phyloP scores from a whole-genome alignment of 2,113 vertebrate genomes.

The Rhombomys opimus region DNA sequence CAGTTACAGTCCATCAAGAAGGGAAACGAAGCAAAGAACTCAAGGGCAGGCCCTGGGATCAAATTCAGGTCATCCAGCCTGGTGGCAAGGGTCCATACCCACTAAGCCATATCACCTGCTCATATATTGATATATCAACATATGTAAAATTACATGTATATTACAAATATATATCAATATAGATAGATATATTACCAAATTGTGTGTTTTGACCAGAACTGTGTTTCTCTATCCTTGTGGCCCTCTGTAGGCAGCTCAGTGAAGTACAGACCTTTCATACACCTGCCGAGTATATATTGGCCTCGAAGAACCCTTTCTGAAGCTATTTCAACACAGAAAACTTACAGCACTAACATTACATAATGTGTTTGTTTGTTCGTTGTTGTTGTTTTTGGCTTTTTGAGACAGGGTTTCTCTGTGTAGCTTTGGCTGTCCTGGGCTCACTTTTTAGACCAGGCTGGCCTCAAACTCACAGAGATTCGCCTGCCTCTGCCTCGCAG shows the following conservation, averaged over 20 bases:
- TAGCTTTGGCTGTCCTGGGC: too few relatives aligned
- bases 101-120: background rate
- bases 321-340: background rate
- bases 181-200: too few relatives aligned
- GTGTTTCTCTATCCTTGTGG: background rate
- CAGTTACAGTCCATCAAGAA: background rate
- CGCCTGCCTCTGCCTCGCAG: too few relatives aligned
- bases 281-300: background rate
- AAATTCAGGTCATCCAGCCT: background rate
- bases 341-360: background rate
- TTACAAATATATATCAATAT: too few relatives aligned
- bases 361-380: background rate
- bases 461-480: too few relatives aligned
- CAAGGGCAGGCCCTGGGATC: background rate
- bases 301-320: constrained; percentile 4
- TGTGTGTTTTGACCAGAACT: background rate
- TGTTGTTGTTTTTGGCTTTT: too few relatives aligned
- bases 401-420: too few relatives aligned
- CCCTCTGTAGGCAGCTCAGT: background rate
- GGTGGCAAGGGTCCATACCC: background rate
- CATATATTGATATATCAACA: background rate
- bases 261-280: background rate
- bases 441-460: too few relatives aligned
- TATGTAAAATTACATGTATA: too few relatives aligned
- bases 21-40: background rate